A percentile compares a stretch with the other conserved stretches of the same genome.
phyloP scores from a whole-genome alignment of 2,888 invertebrate species.

The Tetanocera ferruginea region DNA sequence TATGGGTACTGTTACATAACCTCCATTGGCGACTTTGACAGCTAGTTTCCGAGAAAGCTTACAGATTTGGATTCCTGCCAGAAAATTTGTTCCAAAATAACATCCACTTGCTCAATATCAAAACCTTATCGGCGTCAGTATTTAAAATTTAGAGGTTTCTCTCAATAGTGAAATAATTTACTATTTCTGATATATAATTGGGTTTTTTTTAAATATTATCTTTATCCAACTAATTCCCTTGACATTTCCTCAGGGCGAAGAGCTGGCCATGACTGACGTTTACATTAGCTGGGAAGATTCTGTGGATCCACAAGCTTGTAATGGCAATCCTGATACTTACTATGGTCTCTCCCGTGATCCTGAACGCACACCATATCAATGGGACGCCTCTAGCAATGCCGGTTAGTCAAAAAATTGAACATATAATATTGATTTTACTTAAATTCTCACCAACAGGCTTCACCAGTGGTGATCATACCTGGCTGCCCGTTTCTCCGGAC shows the following conservation, averaged over 20 bases:
- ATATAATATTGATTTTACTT: not conserved
- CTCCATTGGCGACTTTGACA: too few species aligned
- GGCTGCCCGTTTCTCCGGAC: conserved; percentile 78
- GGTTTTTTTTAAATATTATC: too few species aligned
- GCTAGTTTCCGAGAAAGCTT: too few species aligned
- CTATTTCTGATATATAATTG: too few species aligned
- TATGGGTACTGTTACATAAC: too few species aligned
- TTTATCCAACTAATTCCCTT: not conserved
- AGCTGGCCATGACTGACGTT: conserved; percentile 77
- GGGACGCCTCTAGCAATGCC: conserved; percentile 71
- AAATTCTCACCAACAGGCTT: conserved; percentile 54
- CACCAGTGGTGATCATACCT: conserved; percentile 70
- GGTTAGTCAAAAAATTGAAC: conserved; percentile 50
- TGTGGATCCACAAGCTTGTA: conserved; percentile 72
- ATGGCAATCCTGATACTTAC: conserved; percentile 70
- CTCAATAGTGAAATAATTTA: too few species aligned
- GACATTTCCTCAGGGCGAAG: conserved; percentile 73
- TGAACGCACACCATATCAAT: conserved; percentile 76
- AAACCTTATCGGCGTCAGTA: too few species aligned
- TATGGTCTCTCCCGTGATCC: conserved; percentile 72
- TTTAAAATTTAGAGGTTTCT: too few species aligned
- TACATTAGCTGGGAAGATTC: conserved; percentile 71
- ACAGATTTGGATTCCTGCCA: too few species aligned
- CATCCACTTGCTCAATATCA: too few species aligned
- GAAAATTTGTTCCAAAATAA: too few species aligned